Base-by-base conservation (phyloP, 2,113 vertebrate species). In the Hirundichthys speculiger region DNA sequence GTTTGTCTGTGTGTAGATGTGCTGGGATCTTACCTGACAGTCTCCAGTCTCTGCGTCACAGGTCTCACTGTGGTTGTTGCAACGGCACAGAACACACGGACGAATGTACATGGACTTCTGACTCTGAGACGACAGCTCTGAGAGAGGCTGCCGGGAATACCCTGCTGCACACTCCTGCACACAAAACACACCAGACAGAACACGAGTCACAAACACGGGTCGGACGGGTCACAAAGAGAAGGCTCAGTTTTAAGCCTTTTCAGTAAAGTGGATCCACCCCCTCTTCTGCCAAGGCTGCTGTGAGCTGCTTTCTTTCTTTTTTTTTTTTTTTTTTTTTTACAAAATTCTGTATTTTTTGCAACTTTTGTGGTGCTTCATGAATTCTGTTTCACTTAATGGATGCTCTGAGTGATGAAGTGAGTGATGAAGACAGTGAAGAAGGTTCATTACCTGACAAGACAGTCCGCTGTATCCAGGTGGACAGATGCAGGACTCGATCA, bases 381-480 rank as follows among this genome's bases (percentile, higher is more conserved):
- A n/a, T n/a, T n/a, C n/a, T n/a, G n/a, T n/a, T n/a, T n/a, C n/a
- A n/a, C n/a, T n/a, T n/a, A n/a, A n/a, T n/a, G n/a, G n/a, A n/a
- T n/a, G n/a, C n/a, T n/a, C n/a, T n/a, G n/a, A n/a, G n/a, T n/a
- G n/a, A n/a, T n/a, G 41, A 43, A 43, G 15, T 43, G 14, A 14
- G n/a, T 55, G 13, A 60, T 13, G 48, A 13, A 24, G 19, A 40
- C 19, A 21, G 25, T 27, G 9, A 38, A 27, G 27, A 3, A 4
- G 27, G 4, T 27, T 27, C 11, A 10, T 58, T 91, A 99, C 97
- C 98, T 99, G 96, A 73, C 98, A 99, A 1, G 98, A 99, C 55
- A 95, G 85, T 52, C 98, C 98, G 1, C 88, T 64, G 5, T 96
- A 94, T 46, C 96, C 96, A 19, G 64, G 48, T n/a, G 97, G 96